Evolutionary conservation across 1,140 invertebrate genomes (phyloP), one percentile per base, ranked within the genome.

Genomic region (Marisa cornuarietis): DNA sequence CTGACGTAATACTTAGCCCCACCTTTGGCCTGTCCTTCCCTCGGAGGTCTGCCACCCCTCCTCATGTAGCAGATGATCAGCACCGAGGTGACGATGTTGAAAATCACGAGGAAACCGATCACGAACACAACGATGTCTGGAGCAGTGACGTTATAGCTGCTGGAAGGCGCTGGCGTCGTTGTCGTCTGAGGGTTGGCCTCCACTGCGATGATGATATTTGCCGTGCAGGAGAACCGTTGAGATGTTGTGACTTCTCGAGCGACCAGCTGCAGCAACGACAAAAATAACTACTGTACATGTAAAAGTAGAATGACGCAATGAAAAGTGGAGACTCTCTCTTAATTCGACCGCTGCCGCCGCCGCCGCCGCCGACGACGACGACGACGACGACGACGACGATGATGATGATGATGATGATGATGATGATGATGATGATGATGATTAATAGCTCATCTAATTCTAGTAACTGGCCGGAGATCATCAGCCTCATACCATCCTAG

Each of bases 81-180:
- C 16, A 74, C 65, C 14, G 80, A 69, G 49, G 72, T 77, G 9
- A 61, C 65, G 26, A 81, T 72, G 66, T 81, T 81, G 66, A 81
- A 75, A 26, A 81, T 10, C 51, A 81, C 76, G n/a, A 81, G 71
- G 54, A 81, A 81, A 42, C 80, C 76, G 49, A 81, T 74, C 62
- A 81, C 71, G 76, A 81, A 81, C 52, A 81, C 80, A 16, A 81
- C 71, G 66, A 81, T 71, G 76, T 81, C 80, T 4, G 80, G 69
- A 20, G 80, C 66, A 14, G 80, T 81, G 52, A 79, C 52, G 54
- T 16, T 10, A 24, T 78, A 31, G 52, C 63, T 26, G 42, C 51
- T 61, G 24, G 49, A 13, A 49, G 80, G 76, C 14, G 72, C 61
- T 14, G 80, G 71, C 0, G 80, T 81, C 51, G 80, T 72, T 0